Percentiles rank a stretch among this genome's conserved stretches.
Conservation (phyloP, 2,888 invertebrate species). For the Dioctria rufipes region DNA sequence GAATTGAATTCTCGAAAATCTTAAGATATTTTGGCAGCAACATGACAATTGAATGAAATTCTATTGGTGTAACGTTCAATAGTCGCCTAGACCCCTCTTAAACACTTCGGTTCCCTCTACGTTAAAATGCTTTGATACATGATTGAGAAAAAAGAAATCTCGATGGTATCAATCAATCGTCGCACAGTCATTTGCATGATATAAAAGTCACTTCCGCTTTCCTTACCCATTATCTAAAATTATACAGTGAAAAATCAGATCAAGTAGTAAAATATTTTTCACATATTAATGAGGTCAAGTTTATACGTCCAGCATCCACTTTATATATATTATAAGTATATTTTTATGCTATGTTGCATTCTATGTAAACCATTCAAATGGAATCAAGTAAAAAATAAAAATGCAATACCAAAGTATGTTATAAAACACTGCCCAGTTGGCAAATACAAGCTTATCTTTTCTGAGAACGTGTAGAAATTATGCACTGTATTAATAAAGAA, state of each 20-base stretch:
- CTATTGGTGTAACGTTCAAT: slow-evolving; percentile 21
- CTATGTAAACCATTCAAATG: background rate
- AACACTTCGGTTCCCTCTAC: background rate
- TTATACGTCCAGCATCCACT: slow-evolving; percentile 25
- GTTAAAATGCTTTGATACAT: slow-evolving; percentile 16
- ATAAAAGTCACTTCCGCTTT: slow-evolving; percentile 37
- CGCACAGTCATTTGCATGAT: background rate
- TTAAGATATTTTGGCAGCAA: slow-evolving; percentile 52
- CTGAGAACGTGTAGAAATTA: slow-evolving; percentile 1
- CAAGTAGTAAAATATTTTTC: background rate
- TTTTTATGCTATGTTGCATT: slow-evolving; percentile 5
- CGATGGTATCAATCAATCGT: slow-evolving; percentile 18
- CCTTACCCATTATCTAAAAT: slow-evolving; percentile 35
- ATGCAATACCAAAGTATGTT: slow-evolving; percentile 9
- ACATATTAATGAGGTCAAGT: slow-evolving; percentile 35
- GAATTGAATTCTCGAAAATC: slow-evolving; percentile 51
- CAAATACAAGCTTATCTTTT: slow-evolving; percentile 17
- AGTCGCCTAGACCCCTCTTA: background rate
- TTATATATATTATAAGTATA: background rate
- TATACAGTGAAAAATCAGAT: background rate
- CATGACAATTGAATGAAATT: slow-evolving; percentile 21
- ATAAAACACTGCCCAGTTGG: slow-evolving; percentile 38
- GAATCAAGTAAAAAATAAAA: background rate
- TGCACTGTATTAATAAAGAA: slow-evolving; percentile 22
- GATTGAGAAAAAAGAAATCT: background rate